Conservation (phyloP, 2,888 invertebrate genomes). For the Leucophenga montana region DNA sequence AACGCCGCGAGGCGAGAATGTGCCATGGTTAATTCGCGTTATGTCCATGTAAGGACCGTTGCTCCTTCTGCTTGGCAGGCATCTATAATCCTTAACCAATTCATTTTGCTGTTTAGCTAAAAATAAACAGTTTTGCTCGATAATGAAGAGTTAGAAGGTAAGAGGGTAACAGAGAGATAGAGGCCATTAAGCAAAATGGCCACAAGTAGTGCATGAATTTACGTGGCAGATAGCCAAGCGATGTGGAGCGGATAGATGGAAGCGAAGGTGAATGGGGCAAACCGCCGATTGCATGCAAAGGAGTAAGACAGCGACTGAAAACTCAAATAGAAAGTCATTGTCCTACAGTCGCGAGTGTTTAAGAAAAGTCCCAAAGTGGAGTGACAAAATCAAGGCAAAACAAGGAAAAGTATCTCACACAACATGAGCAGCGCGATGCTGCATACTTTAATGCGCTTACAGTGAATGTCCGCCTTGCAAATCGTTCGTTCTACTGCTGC, state of each 20-base stretch:
- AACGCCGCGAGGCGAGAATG: not conserved
- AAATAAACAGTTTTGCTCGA: too few relatives aligned
- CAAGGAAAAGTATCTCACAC: slow-evolving; percentile 1
- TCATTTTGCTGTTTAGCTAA: slow-evolving; percentile 14
- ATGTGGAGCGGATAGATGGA: too few relatives aligned
- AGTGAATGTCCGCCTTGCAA: slow-evolving; percentile 20
- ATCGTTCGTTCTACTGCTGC: not conserved
- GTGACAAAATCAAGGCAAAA: slow-evolving; percentile 29
- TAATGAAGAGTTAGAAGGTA: not conserved
- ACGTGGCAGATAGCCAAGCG: too few relatives aligned
- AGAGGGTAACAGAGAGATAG: too few relatives aligned
- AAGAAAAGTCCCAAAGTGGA: not conserved
- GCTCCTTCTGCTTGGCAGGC: not conserved
- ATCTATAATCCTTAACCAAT: slow-evolving; percentile 8
- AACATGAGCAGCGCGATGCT: not conserved
- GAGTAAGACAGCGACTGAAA: slow-evolving; percentile 6
- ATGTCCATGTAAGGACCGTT: too few relatives aligned
- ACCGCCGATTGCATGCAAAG: not conserved
- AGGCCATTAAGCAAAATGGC: too few relatives aligned
- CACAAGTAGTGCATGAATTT: too few relatives aligned
- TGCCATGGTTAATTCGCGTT: not conserved
- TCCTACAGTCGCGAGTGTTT: not conserved
- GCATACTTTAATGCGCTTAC: slow-evolving; percentile 46
- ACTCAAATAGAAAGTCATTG: slow-evolving; percentile 18
- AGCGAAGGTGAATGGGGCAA: too few relatives aligned